A percentile compares a stretch with the other conserved stretches of the same genome.
phyloP scores from a whole-genome alignment of 2,888 invertebrate genomes.

The Lasioglossum figueresi region DNA sequence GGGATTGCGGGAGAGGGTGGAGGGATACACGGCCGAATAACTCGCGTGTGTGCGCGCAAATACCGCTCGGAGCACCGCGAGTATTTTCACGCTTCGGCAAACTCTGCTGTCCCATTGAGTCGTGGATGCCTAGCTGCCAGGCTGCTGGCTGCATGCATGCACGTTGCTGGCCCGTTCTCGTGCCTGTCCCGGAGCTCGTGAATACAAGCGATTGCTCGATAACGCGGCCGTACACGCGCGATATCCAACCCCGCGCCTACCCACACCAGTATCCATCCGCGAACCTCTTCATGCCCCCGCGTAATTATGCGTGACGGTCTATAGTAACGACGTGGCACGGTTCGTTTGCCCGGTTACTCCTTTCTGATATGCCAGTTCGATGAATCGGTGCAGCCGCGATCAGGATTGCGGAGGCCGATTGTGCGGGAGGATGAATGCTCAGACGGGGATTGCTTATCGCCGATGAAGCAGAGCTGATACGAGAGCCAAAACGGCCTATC shows the following conservation, averaged over 20 bases:
- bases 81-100: slow-evolving; percentile 66
- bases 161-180: slow-evolving; percentile 38
- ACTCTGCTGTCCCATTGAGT: slow-evolving; percentile 65
- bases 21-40: slow-evolving; percentile 43
- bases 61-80: slow-evolving; percentile 54
- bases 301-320: slow-evolving; percentile 39
- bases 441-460: background rate
- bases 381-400: background rate
- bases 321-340: slow-evolving; percentile 15
- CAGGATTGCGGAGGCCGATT: background rate
- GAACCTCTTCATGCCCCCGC: slow-evolving; percentile 5
- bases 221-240: slow-evolving; percentile 32
- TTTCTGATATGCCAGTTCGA: slow-evolving; percentile 18
- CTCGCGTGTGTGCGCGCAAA: slow-evolving; percentile 56
- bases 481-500: background rate
- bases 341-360: slow-evolving; percentile 17
- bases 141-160: slow-evolving; percentile 2
- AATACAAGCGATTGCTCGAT: slow-evolving; percentile 50
- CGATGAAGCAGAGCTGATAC: no score
- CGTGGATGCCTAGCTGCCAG: slow-evolving; percentile 31
- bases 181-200: slow-evolving; percentile 21
- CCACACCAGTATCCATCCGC: background rate
- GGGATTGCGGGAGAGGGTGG: slow-evolving; percentile 27
- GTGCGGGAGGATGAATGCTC: background rate
- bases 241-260: slow-evolving; percentile 10